These are phyloP conservation scores for Coptodon bakossiorum DNA, from an alignment of 2,113 vertebrate genomes.

Conservation along the genomic window DNA sequence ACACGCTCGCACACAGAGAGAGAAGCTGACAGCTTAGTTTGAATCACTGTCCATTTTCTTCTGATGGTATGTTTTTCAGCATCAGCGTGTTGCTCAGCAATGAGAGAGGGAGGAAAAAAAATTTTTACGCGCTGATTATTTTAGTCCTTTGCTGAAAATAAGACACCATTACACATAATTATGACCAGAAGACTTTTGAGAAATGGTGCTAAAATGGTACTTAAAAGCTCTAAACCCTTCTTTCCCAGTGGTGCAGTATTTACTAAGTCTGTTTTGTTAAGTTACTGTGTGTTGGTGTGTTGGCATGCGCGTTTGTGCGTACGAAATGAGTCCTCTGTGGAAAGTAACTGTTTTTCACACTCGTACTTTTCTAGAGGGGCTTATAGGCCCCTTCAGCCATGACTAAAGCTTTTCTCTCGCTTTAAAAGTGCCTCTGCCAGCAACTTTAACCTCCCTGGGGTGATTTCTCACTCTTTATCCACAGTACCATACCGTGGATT, in stretches of 20 bases:
- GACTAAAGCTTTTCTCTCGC: constrained; percentile 31
- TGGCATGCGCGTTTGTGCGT: constrained; percentile 3
- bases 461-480: constrained; percentile 21
- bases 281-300: constrained; percentile 10
- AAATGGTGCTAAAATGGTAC: constrained; percentile 1
- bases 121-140: not conserved
- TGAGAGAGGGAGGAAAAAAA: not conserved
- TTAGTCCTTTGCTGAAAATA: not conserved
- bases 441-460: constrained; percentile 29
- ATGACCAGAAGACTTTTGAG: not conserved
- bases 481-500: constrained; percentile 1
- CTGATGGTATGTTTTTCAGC: not conserved
- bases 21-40: not conserved
- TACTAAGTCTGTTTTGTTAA: constrained; percentile 7
- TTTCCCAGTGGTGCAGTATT: not conserved
- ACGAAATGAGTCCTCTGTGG: constrained; percentile 5
- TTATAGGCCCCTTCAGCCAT: constrained; percentile 30
- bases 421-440: constrained; percentile 28
- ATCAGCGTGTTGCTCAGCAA: not conserved
- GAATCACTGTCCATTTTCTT: not conserved
- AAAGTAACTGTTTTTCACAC: constrained; percentile 16
- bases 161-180: not conserved
- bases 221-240: constrained; percentile 20
- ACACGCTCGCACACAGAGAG: not conserved
- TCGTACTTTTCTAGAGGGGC: constrained; percentile 19